Evolutionary conservation across 92 coral and sea anemone genomes (phyloP).

Genomic region (Palythoa heliodiscus): DNA sequence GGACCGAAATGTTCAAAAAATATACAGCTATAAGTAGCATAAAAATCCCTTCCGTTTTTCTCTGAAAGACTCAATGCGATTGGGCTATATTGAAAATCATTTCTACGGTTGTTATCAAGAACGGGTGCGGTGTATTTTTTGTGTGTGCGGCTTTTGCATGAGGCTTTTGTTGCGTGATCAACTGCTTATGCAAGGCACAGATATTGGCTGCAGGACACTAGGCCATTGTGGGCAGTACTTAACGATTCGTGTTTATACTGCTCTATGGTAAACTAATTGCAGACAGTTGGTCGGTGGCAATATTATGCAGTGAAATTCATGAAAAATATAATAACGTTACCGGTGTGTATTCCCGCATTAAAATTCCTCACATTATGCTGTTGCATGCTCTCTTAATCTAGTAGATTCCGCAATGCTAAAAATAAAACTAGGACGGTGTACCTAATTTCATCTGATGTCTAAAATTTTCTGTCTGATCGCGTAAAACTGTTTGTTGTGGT

Average conservation of each 20-base stretch:
- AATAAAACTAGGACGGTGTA: neutral
- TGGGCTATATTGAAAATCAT: neutral
- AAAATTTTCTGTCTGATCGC: neutral
- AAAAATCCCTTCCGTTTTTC: neutral
- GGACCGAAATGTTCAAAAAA: too few relatives aligned
- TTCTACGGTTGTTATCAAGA: neutral
- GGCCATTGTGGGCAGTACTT: constrained; percentile 21
- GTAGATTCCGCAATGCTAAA: neutral
- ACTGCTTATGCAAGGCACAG: neutral
- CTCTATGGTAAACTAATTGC: constrained; percentile 11
- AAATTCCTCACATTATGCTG: neutral
- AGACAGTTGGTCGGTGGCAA: constrained; percentile 28
- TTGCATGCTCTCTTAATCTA: neutral
- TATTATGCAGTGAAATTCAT: neutral
- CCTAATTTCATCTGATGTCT: neutral
- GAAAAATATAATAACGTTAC: neutral
- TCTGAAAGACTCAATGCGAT: neutral
- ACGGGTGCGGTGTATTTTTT: neutral
- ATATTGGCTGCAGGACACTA: constrained; percentile 14
- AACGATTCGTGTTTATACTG: neutral
- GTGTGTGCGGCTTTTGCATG: neutral
- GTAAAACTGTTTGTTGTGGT: neutral
- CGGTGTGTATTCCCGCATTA: neutral
- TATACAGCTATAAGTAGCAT: too few relatives aligned
- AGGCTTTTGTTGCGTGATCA: constrained; percentile 18